Evolutionary conservation across 64 coral and sea anemone genomes (phyloP), one percentile per base, ranked within the genome.

Genomic region (Exaiptasia diaphana): DNA sequence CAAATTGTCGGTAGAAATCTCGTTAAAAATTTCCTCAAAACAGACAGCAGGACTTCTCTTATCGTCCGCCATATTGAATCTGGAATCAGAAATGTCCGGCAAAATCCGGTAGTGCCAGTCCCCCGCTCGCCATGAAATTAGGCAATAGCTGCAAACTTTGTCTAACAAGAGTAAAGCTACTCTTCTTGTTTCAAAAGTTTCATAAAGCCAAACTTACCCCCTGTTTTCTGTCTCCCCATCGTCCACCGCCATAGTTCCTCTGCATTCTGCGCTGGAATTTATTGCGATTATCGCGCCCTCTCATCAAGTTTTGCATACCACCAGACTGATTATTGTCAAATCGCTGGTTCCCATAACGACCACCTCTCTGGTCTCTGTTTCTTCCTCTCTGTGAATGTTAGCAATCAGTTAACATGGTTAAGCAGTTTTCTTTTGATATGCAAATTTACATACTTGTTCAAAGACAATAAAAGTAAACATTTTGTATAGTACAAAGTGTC

Each of bases 221-320:
- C 8, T 76, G 79, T 27, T 88, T 99, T 13, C 81, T 78, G 15
- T 99, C 95, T 36, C 73, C 67, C 95, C 95, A 99, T 15, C 90
- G 90, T 33, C 85, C 85, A 58, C 95, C 79, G 1, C 88, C 85
- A 75, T 93, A 99, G 50, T 93, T 83, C 53, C 77, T 88, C 77
- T 92, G 95, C 69, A 92, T 81, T 62, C 86, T 99, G 14, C 81
- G 73, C 43, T 91, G 86, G 38, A 93, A 99, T 58, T 92, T 99
- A 33, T 93, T 85, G 1, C 87, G 81, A 58, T 76, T 91, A 61
- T 91, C 81, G 31, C 80, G 80, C 14, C 82, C 90, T 34, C 82
- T 92, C n/a, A 49, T 71, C 1, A 93, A 45, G 67, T 71, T 99
- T 25, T 97, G 94, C 94, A 97, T 97, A 5, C 90, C 90, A 62